Evolutionary conservation across 2,113 vertebrate genomes (phyloP).

Genomic region (Nibea albiflora): DNA sequence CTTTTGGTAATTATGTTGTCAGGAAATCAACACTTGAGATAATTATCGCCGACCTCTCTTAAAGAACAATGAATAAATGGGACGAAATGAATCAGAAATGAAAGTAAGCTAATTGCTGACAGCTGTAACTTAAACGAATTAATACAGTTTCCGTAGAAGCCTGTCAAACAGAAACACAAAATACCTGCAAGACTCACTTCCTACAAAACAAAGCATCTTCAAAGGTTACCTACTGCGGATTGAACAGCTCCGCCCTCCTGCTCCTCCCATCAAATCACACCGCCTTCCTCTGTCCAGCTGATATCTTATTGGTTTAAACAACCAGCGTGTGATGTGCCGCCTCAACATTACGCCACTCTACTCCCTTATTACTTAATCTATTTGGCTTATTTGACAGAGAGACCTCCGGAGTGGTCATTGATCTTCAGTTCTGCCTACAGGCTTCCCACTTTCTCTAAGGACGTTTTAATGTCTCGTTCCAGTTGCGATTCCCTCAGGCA

Average conservation of each 20-base stretch:
- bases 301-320: conserved; percentile 8
- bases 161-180: too few relatives aligned
- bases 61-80: too few relatives aligned
- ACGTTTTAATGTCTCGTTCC: conserved; percentile 9
- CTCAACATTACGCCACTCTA: neutral
- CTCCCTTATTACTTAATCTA: neutral
- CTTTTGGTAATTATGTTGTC: too few relatives aligned
- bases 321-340: neutral
- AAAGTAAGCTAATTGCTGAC: too few relatives aligned
- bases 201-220: neutral
- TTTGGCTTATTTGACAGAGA: conserved; percentile 19
- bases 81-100: too few relatives aligned
- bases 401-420: neutral
- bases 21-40: too few relatives aligned
- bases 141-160: too few relatives aligned
- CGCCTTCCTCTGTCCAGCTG: neutral
- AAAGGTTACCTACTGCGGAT: conserved; percentile 14
- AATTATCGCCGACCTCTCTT: too few relatives aligned
- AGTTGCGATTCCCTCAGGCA: neutral
- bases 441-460: neutral
- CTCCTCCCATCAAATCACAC: conserved; percentile 6
- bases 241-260: neutral
- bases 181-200: neutral
- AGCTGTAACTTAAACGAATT: too few relatives aligned
- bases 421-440: neutral